phyloP scores from a whole-genome alignment of 2,113 vertebrate genomes.

The Otocyon megalotis region DNA sequence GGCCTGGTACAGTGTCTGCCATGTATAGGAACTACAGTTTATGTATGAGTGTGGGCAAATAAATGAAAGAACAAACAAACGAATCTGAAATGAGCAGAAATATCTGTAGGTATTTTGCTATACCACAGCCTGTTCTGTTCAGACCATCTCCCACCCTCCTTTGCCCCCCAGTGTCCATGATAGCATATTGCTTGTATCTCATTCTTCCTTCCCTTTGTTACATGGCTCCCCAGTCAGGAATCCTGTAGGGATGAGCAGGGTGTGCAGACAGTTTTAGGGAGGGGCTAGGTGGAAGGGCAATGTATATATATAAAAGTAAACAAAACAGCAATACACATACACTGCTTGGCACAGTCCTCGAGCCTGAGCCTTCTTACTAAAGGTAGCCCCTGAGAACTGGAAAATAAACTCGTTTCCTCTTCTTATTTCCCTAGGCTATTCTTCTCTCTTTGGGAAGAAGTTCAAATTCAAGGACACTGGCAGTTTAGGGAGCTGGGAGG shows the following conservation, averaged over 20 bases:
- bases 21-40: background rate
- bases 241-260: no score
- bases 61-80: background rate
- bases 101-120: background rate
- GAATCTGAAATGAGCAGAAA: background rate
- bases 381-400: background rate
- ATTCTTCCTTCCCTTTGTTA: background rate
- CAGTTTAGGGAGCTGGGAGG: background rate
- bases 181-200: background rate
- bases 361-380: background rate
- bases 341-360: background rate
- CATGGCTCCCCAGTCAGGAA: background rate
- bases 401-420: slow-evolving; percentile 49
- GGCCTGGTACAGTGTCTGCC: background rate
- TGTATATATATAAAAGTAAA: background rate
- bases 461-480: background rate
- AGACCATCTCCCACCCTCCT: background rate
- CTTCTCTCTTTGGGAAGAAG: slow-evolving; percentile 12
- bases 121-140: background rate
- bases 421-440: background rate
- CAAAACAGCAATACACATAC: background rate
- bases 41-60: background rate
- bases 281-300: background rate
- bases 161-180: background rate
- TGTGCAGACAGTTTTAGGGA: background rate